Evolutionary conservation across 2,113 vertebrate species (phyloP).

Genomic region (Alces alces): DNA sequence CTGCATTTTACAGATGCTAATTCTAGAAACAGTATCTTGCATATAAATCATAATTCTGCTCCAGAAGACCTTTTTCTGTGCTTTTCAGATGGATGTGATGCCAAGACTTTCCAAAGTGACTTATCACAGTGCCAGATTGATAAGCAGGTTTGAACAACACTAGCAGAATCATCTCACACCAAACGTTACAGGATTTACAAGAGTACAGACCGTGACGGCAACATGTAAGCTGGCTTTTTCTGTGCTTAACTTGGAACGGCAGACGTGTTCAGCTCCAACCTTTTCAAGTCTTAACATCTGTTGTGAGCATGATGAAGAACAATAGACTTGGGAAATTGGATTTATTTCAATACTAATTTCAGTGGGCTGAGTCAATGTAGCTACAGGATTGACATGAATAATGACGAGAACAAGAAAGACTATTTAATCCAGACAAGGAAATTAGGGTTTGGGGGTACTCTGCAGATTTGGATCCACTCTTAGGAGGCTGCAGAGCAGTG

Average conservation of each 20-base stretch:
- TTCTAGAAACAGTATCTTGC: slow-evolving; percentile 12
- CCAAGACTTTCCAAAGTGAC: slow-evolving; percentile 51
- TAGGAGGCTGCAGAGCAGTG: neutral
- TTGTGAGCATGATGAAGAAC: slow-evolving; percentile 41
- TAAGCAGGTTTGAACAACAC: slow-evolving; percentile 53
- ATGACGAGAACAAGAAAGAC: neutral
- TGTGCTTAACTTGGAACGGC: slow-evolving; percentile 58
- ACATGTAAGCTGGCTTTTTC: slow-evolving; percentile 26
- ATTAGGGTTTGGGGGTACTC: neutral
- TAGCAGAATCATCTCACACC: slow-evolving; percentile 40
- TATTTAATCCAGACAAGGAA: neutral
- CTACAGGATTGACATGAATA: neutral
- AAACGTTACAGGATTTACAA: slow-evolving; percentile 53
- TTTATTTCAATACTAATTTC: slow-evolving; percentile 49
- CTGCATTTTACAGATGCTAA: slow-evolving; percentile 2
- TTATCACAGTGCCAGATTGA: slow-evolving; percentile 57
- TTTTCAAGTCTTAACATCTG: slow-evolving; percentile 65
- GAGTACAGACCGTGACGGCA: neutral
- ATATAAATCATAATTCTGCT: slow-evolving; percentile 32
- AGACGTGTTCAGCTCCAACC: neutral
- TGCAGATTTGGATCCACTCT: neutral
- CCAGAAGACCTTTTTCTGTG: slow-evolving; percentile 45
- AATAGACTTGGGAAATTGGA: slow-evolving; percentile 45
- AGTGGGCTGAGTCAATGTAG: neutral
- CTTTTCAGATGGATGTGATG: slow-evolving; percentile 37